Conservation (phyloP, 2,888 invertebrate genomes). For the Parnassius apollo region DNA sequence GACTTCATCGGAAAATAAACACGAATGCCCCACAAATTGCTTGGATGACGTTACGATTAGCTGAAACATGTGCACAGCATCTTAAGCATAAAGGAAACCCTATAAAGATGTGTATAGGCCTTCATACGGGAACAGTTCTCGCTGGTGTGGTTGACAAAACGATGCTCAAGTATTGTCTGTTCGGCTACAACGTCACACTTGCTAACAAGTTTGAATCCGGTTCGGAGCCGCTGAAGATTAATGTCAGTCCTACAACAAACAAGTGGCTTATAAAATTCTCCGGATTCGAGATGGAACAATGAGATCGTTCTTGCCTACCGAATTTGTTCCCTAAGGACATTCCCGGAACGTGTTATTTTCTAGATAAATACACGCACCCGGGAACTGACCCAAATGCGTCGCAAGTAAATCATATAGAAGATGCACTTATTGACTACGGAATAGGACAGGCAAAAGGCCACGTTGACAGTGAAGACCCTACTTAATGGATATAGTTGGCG, state of each 20-base stretch:
- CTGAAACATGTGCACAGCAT: constrained; percentile 92
- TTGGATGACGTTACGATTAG: constrained; percentile 98
- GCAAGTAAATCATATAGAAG: constrained; percentile 85
- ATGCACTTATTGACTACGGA: constrained; percentile 83
- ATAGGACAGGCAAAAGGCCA: constrained; percentile 73
- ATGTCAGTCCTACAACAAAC: constrained; percentile 96
- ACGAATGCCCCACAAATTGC: constrained; percentile 97
- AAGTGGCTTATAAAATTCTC: constrained; percentile 87
- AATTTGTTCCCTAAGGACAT: constrained; percentile 90
- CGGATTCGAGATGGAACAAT: constrained; percentile 88
- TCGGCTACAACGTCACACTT: constrained; percentile 96
- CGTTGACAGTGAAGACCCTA: constrained; percentile 56
- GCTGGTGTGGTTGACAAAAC: constrained; percentile 97
- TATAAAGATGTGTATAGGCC: constrained; percentile 97
- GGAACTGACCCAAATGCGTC: constrained; percentile 81
- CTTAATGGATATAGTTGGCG: constrained; percentile 43
- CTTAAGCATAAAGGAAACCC: constrained; percentile 95
- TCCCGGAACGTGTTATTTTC: constrained; percentile 92
- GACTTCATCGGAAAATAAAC: constrained; percentile 90
- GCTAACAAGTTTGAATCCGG: constrained; percentile 98
- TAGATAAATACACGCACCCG: constrained; percentile 89
- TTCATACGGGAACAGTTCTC: constrained; percentile 95
- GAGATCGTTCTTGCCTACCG: constrained; percentile 89
- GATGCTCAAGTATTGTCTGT: constrained; percentile 96
- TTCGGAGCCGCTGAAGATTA: constrained; percentile 93